Conservation (phyloP, 1,140 invertebrate species). For the Diorhabda carinulata region DNA sequence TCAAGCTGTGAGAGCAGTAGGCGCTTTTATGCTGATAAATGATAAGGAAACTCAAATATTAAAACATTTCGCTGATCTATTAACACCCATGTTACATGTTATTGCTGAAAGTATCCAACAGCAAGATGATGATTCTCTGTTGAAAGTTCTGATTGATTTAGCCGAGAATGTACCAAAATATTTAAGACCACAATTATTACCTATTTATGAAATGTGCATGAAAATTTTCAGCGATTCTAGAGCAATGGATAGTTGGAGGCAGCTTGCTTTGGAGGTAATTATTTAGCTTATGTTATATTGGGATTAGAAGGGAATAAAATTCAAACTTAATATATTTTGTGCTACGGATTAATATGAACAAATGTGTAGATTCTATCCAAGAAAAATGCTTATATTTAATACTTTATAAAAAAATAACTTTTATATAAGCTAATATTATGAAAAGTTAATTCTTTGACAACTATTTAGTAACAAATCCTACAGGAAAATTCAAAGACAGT, state of each 20-base stretch:
- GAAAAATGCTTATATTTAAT: too few species aligned
- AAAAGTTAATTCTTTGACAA: too few species aligned
- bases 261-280: slow-evolving; percentile 82
- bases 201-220: slow-evolving; percentile 88
- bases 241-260: slow-evolving; percentile 79
- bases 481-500: too few species aligned
- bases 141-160: slow-evolving; percentile 91
- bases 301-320: too few species aligned
- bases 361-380: too few species aligned
- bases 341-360: too few species aligned
- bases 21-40: slow-evolving; percentile 87
- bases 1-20: slow-evolving; percentile 78
- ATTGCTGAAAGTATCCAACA: slow-evolving; percentile 75
- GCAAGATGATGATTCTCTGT: slow-evolving; percentile 82
- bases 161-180: slow-evolving; percentile 92
- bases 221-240: slow-evolving; percentile 76
- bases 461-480: too few species aligned
- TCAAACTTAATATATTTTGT: too few species aligned
- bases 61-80: slow-evolving; percentile 80
- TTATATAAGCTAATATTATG: too few species aligned
- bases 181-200: slow-evolving; percentile 77
- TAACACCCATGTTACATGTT: slow-evolving; percentile 67
- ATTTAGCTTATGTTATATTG: neutral
- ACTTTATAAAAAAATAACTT: too few species aligned
- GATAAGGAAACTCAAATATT: slow-evolving; percentile 84